Evolutionary conservation across 2,797 vertebrate species (phyloP).

Genomic region (Mus caroli): DNA sequence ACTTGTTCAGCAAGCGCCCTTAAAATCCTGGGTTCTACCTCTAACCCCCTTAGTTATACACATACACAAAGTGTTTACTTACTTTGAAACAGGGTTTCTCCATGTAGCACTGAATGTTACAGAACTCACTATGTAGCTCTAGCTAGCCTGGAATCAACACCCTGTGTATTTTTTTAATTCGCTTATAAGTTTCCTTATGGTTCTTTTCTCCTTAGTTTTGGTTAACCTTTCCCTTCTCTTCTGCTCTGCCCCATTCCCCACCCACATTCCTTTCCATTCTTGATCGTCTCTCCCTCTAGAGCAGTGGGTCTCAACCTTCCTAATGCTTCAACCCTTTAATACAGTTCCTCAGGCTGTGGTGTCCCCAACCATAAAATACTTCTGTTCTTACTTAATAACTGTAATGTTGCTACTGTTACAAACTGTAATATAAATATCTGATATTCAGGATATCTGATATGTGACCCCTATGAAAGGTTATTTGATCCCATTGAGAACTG

Average conservation of each 20-base stretch:
- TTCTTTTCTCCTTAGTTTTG: background rate
- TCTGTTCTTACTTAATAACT: background rate
- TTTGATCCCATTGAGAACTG: background rate
- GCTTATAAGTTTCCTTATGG: background rate
- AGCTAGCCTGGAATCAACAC: background rate
- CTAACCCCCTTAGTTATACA: background rate
- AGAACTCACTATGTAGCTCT: background rate
- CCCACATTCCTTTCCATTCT: background rate
- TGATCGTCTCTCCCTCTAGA: background rate
- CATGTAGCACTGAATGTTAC: background rate
- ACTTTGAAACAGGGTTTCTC: background rate
- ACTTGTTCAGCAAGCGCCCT: background rate
- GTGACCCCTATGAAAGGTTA: background rate
- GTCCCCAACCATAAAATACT: background rate
- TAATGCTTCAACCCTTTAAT: background rate
- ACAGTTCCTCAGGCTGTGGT: background rate
- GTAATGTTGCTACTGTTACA: background rate
- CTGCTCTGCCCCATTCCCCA: background rate
- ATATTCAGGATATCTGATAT: background rate
- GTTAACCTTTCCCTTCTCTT: background rate
- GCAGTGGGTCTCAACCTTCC: background rate
- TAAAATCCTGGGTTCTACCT: background rate
- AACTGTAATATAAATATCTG: background rate
- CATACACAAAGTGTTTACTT: background rate
- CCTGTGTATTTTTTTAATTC: background rate